These are phyloP conservation scores for Heteromyza rotundicornis DNA, from an alignment of 2,888 invertebrate species.

Conservation along the genomic window DNA sequence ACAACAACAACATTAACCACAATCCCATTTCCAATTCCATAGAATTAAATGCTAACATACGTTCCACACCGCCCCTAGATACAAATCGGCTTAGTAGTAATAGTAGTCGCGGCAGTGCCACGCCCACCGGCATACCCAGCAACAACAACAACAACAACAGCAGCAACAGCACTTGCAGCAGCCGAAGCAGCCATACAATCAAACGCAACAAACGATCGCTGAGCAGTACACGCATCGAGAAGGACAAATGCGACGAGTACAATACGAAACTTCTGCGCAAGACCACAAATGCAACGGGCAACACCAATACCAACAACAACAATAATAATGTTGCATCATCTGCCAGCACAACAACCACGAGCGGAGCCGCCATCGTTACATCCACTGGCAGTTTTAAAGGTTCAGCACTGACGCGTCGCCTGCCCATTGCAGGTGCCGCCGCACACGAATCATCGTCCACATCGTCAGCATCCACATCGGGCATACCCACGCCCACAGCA, in stretches of 20 bases:
- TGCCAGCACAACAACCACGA: slow-evolving; percentile 26
- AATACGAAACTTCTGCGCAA: slow-evolving; percentile 60
- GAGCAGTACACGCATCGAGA: slow-evolving; percentile 61
- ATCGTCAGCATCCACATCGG: slow-evolving; percentile 50
- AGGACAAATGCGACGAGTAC: slow-evolving; percentile 62
- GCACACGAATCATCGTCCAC: slow-evolving; percentile 38
- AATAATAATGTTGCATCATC: slow-evolving; percentile 26
- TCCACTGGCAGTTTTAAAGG: slow-evolving; percentile 36
- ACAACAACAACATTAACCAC: slow-evolving; percentile 20
- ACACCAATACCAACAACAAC: slow-evolving; percentile 27
- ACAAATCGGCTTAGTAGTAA: slow-evolving; percentile 51
- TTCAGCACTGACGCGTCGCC: slow-evolving; percentile 36
- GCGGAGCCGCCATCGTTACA: slow-evolving; percentile 18
- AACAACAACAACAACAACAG: slow-evolving; percentile 28
- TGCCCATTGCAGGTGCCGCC: slow-evolving; percentile 23
- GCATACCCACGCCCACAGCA: slow-evolving; percentile 52
- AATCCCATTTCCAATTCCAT: neutral
- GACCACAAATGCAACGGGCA: slow-evolving; percentile 38
- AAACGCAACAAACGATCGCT: slow-evolving; percentile 63
- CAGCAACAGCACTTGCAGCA: slow-evolving; percentile 34
- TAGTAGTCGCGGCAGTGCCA: neutral
- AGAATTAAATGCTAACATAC: slow-evolving; percentile 27
- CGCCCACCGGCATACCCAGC: slow-evolving; percentile 10
- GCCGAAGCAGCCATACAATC: slow-evolving; percentile 35
- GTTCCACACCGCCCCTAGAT: slow-evolving; percentile 41